phyloP scores from a whole-genome alignment of 1,140 invertebrate genomes.

The Acromyrmex charruanus region DNA sequence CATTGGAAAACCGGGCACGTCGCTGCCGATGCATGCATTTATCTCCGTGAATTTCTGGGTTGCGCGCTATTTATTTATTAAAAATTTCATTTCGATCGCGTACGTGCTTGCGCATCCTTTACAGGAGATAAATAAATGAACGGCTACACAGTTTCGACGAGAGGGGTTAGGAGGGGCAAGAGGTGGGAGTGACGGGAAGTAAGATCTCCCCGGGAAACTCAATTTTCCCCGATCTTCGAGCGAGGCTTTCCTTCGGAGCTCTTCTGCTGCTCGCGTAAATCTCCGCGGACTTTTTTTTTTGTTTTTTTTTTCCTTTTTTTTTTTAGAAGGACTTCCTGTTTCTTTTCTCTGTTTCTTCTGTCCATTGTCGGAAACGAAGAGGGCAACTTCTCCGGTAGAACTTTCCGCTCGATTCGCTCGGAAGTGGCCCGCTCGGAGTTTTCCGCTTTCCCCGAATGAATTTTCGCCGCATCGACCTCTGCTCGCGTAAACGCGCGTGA shows the following conservation, averaged over 20 bases:
- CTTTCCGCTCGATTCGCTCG: constrained; percentile 51
- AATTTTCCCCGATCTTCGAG: constrained; percentile 50
- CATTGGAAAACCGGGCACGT: constrained; percentile 56
- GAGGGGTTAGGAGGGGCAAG: too few species aligned
- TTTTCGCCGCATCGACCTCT: constrained; percentile 21
- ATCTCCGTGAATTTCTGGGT: constrained; percentile 46
- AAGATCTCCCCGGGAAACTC: constrained; percentile 52
- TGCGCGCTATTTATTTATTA: constrained; percentile 61
- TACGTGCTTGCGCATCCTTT: constrained; percentile 49
- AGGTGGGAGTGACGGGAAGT: neutral
- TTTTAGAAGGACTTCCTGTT: constrained; percentile 8
- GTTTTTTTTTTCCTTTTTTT: too few species aligned
- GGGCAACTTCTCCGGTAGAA: constrained; percentile 29
- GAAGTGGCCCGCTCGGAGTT: constrained; percentile 49
- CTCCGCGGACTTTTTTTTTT: constrained; percentile 40
- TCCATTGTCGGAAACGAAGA: constrained; percentile 37
- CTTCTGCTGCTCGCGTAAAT: constrained; percentile 43
- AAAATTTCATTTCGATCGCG: constrained; percentile 62
- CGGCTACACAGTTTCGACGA: neutral
- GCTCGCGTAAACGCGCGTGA: constrained; percentile 45
- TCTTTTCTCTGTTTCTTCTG: constrained; percentile 47
- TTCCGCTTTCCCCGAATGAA: constrained; percentile 32
- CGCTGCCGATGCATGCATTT: constrained; percentile 50
- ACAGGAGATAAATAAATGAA: constrained; percentile 54
- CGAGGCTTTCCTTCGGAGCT: constrained; percentile 22